phyloP scores from a whole-genome alignment of 2,888 invertebrate species.

The Rhagophthalmus giganteus region DNA sequence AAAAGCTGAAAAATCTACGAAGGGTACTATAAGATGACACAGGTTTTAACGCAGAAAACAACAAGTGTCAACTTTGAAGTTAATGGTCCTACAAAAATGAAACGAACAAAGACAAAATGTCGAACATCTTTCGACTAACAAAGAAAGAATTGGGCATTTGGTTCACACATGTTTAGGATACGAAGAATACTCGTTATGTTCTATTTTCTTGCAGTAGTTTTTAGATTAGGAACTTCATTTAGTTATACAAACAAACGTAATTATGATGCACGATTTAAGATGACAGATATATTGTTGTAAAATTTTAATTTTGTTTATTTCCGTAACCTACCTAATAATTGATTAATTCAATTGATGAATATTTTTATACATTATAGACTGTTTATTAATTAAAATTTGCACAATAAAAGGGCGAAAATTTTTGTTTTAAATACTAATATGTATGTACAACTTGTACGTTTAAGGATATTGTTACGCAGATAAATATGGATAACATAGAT shows the following conservation, averaged over 20 bases:
- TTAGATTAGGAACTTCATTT: constrained; percentile 43
- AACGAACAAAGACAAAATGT: constrained; percentile 36
- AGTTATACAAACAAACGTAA: constrained; percentile 44
- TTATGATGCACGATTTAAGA: constrained; percentile 35
- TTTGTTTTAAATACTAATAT: too few species aligned
- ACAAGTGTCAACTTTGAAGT: constrained; percentile 49
- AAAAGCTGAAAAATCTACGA: constrained; percentile 9
- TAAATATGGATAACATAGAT: too few species aligned
- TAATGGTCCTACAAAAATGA: constrained; percentile 48
- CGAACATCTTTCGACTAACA: constrained; percentile 20
- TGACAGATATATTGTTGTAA: constrained; percentile 36
- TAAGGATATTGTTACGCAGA: too few species aligned
- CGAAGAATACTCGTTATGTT: constrained; percentile 42
- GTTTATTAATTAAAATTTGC: too few species aligned
- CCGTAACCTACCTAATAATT: too few species aligned
- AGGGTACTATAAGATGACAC: constrained; percentile 27
- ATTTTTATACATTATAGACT: too few species aligned
- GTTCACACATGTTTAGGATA: constrained; percentile 44
- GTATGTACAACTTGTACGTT: too few species aligned
- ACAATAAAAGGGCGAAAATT: too few species aligned
- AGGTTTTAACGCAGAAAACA: constrained; percentile 45
- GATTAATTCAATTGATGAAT: too few species aligned
- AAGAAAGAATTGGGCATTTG: constrained; percentile 38
- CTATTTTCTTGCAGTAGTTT: constrained; percentile 40
- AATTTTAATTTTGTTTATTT: background rate